Evolutionary conservation across 2,797 vertebrate genomes (phyloP).

Genomic region (Coccyzus lansbergi): DNA sequence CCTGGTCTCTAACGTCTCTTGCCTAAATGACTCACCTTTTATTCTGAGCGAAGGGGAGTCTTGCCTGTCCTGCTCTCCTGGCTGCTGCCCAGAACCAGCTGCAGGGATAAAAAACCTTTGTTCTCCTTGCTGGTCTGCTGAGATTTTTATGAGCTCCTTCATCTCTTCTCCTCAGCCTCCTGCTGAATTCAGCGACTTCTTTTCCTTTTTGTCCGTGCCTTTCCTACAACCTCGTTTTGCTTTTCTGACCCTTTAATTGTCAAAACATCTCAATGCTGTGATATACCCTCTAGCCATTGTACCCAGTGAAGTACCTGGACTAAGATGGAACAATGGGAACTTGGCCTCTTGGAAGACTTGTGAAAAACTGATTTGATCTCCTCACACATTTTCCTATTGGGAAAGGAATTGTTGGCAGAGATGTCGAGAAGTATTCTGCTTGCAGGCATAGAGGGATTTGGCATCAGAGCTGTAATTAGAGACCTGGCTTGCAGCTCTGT

Average conservation of each 20-base stretch:
- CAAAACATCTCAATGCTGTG: neutral
- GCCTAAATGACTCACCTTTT: neutral
- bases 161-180: neutral
- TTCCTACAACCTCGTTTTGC: neutral
- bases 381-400: neutral
- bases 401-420: slow-evolving; percentile 26
- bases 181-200: neutral
- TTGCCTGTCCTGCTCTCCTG: neutral
- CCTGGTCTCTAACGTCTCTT: neutral
- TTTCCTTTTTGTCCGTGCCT: neutral
- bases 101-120: neutral
- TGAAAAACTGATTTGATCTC: slow-evolving; percentile 25
- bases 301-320: neutral
- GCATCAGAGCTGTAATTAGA: neutral
- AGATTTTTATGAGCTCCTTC: neutral
- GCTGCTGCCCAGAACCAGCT: neutral
- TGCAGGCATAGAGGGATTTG: neutral
- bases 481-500: neutral
- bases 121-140: neutral
- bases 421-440: neutral
- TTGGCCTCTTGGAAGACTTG: slow-evolving; percentile 3
- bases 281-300: neutral
- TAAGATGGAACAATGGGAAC: neutral
- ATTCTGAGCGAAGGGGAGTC: neutral
- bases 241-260: neutral